Percentiles rank a stretch among this genome's conserved stretches.
phyloP scores from a whole-genome alignment of 2,797 vertebrate genomes.

The Perodicticus potto region DNA sequence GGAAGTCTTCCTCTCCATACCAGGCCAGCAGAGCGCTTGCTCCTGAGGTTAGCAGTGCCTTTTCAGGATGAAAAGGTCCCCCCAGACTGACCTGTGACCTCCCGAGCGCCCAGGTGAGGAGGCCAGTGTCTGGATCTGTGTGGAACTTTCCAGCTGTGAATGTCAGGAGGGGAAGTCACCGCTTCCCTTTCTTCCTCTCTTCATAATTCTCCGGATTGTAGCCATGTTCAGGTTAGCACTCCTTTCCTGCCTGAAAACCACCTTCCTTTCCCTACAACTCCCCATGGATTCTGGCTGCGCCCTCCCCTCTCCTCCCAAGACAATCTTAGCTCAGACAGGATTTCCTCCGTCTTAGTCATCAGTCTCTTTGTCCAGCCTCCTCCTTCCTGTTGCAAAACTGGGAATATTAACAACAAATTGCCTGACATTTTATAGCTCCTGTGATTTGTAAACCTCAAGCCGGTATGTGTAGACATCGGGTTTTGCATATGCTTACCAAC shows the following conservation, averaged over 20 bases:
- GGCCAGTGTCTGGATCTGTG: not conserved
- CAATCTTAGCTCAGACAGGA: conserved; percentile 73
- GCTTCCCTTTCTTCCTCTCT: conserved; percentile 42
- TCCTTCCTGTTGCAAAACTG: conserved; percentile 39
- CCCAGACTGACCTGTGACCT: not conserved
- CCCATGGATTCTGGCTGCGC: not conserved
- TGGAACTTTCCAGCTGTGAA: not conserved
- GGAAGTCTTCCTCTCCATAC: not conserved
- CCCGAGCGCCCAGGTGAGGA: not conserved
- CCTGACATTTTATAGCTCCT: not conserved
- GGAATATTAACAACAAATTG: not conserved
- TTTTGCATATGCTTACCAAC: not conserved
- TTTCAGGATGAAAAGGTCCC: not conserved
- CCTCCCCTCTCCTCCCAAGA: not conserved
- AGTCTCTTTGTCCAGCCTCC: conserved; percentile 35
- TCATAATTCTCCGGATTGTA: not conserved
- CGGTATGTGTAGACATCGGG: not conserved
- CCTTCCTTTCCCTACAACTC: conserved; percentile 2
- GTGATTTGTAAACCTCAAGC: not conserved
- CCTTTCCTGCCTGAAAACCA: conserved; percentile 52
- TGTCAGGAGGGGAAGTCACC: not conserved
- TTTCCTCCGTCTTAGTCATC: conserved; percentile 75
- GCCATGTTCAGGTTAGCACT: not conserved
- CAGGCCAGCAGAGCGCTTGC: accelerated
- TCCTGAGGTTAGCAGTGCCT: not conserved